Evolutionary conservation across 2,888 invertebrate species (phyloP), one percentile per base, ranked within the genome.

Genomic region (Eupeodes luniger): DNA sequence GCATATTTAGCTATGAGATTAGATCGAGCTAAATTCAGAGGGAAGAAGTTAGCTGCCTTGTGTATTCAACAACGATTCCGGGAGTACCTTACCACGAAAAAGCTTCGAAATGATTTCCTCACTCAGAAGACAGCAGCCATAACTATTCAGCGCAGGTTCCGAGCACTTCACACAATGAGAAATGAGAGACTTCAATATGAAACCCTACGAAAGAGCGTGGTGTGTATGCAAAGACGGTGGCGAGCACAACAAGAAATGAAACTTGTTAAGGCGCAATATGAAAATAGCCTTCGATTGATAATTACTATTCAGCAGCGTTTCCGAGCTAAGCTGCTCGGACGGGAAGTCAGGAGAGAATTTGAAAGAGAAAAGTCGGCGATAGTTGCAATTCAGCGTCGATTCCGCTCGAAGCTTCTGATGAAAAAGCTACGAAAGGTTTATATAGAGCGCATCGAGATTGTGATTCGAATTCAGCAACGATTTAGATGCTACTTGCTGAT

Each of bases 151-250:
- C 89, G 81, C 74, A 90, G 70, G n/a, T 93, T 90, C 81, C 90
- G 92, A 61, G 92, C 92, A 11, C 90, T 82, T 5, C 77, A 75
- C 47, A 5, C 59, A 27, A 91, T 91, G 91, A 87, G 86, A 82
- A 49, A 59, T 0, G 59, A 89, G 16, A 85, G 90, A 78, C 19
- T 78, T 4, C 77, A 91, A 3, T 94, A 90, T 88, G n/a, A 81
- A 49, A 27, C 75, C 0, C 74, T 90, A 64, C 89, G 85, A 44
- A 81, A 77, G 16, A 90, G 92, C 2, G 90, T 90, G n/a, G 74
- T 92, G 10, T 72, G 85, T 7, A 89, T 95, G 34, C 95, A 95
- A 91, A 90, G 84, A n/a, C 92, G 92, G 89, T 95, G 92, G 89
- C 93, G 93, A 90, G 94, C 94, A 2, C 64, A 55, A 34, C 64